phyloP scores from a whole-genome alignment of 92 coral and sea anemone genomes.

The Epizoanthus stellaris region DNA sequence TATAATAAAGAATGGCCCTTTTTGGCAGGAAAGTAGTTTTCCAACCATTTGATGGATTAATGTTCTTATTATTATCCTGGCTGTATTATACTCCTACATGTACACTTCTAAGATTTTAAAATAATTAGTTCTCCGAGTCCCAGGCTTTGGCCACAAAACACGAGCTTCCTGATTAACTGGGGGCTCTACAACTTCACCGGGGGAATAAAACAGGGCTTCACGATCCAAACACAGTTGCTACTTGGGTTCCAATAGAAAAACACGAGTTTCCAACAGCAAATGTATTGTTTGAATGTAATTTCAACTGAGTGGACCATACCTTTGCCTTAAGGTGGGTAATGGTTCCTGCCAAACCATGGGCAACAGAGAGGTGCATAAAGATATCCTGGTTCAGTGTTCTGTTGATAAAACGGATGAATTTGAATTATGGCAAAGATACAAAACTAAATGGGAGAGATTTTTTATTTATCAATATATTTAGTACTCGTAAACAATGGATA shows the following conservation, averaged over 20 bases:
- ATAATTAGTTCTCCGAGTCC: no score
- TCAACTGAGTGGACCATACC: conserved; percentile 53
- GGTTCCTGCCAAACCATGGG: conserved; percentile 77
- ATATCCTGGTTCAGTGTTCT: conserved; percentile 91
- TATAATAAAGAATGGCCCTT: no score
- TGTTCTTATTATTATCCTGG: no score
- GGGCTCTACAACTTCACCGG: no score
- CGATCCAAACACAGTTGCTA: background rate
- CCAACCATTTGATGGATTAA: no score
- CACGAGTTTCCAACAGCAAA: background rate
- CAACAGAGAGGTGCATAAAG: conserved; percentile 77
- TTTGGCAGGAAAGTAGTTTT: no score
- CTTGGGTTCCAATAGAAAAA: background rate
- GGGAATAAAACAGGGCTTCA: no score
- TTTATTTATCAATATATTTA: background rate
- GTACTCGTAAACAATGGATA: background rate
- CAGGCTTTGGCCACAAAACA: no score
- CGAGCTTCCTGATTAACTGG: no score
- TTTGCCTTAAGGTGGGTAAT: conserved; percentile 82
- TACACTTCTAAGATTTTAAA: no score
- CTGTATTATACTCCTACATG: no score
- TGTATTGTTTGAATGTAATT: background rate
- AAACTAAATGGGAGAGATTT: background rate
- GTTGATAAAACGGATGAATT: background rate
- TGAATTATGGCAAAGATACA: background rate